phyloP scores from a whole-genome alignment of 2,113 vertebrate species.

The Stigmatopora nigra region DNA sequence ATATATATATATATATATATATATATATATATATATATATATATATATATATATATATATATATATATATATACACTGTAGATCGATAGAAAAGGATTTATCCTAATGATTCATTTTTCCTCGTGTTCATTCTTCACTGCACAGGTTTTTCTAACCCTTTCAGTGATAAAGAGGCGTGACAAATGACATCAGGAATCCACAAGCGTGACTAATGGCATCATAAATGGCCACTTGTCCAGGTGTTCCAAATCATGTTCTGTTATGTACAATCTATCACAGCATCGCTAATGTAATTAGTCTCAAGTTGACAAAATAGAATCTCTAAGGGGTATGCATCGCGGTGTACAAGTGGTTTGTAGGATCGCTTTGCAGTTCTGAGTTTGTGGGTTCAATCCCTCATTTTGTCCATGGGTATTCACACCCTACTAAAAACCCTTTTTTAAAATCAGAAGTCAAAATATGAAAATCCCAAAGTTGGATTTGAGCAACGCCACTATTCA shows the following conservation, averaged over 20 bases:
- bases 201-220: constrained; percentile 11
- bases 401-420: too few relatives aligned
- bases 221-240: constrained; percentile 12
- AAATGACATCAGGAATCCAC: constrained; percentile 8
- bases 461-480: too few relatives aligned
- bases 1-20: too few relatives aligned
- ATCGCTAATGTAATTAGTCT: constrained; percentile 15
- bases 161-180: constrained; percentile 4
- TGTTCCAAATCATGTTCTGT: background rate
- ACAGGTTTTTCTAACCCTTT: constrained; percentile 12
- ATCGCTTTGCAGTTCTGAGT: too few relatives aligned
- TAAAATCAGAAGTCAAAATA: too few relatives aligned
- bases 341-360: too few relatives aligned
- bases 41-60: too few relatives aligned
- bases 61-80: background rate
- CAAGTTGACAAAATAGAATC: constrained; percentile 8
- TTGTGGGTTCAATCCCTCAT: too few relatives aligned
- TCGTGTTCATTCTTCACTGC: constrained; percentile 13
- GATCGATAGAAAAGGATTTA: background rate
- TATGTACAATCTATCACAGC: background rate
- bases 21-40: too few relatives aligned
- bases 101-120: constrained; percentile 3
- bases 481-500: too few relatives aligned
- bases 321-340: background rate
- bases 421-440: too few relatives aligned